Evolutionary conservation across 2,888 invertebrate genomes (phyloP).

Genomic region (Rhamnusium bicolor): DNA sequence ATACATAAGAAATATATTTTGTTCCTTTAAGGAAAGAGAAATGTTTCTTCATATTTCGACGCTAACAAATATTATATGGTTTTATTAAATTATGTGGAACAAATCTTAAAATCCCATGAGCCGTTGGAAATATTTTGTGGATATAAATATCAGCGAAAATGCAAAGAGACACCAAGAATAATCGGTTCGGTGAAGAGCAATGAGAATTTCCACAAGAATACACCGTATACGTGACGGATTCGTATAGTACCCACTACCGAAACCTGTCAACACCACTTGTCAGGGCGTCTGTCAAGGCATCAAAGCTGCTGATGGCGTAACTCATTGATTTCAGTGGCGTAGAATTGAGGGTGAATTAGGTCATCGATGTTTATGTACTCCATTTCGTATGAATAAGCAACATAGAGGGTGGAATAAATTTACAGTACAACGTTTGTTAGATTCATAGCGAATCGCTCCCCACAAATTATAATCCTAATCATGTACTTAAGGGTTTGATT

Average conservation of each 20-base stretch:
- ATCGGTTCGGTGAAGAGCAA: conserved; percentile 27
- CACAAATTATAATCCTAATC: too few relatives aligned
- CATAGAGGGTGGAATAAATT: background rate
- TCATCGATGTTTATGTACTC: background rate
- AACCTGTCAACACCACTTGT: conserved; percentile 53
- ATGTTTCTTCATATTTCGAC: background rate
- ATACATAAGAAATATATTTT: background rate
- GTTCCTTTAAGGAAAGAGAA: background rate
- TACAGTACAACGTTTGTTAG: background rate
- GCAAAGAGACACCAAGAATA: conserved; percentile 8
- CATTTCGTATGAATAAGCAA: background rate
- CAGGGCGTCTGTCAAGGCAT: conserved; percentile 51
- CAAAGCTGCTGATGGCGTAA: background rate
- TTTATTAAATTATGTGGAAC: background rate
- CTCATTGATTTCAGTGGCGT: conserved; percentile 5
- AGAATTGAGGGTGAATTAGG: background rate
- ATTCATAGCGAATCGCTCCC: too few relatives aligned
- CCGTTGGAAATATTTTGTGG: background rate
- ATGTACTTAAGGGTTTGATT: too few relatives aligned
- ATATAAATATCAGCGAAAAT: conserved; percentile 7
- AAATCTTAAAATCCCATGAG: background rate
- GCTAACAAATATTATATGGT: background rate
- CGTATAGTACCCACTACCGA: conserved; percentile 45
- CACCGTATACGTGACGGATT: conserved; percentile 50
- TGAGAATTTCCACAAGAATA: conserved; percentile 48